Evolutionary conservation across 2,888 invertebrate species (phyloP).

Genomic region (Drosophila austrosaltans): DNA sequence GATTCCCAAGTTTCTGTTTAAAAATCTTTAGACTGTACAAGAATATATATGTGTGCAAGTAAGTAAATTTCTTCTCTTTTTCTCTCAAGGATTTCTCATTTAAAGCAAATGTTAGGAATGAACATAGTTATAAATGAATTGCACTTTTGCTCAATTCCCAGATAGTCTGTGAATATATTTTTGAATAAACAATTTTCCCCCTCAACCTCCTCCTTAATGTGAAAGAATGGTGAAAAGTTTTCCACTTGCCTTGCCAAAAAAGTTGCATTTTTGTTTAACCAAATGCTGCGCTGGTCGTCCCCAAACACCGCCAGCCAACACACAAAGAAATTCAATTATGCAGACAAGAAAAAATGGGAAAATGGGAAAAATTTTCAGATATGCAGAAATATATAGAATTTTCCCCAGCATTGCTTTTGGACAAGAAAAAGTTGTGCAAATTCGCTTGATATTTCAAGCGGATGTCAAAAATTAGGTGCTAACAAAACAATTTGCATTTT

Average conservation of each 20-base stretch:
- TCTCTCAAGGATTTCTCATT: not conserved
- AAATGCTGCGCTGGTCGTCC: not conserved
- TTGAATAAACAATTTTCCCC: not conserved
- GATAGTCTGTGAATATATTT: constrained; percentile 6
- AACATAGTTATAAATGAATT: not conserved
- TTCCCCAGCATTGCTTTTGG: constrained; percentile 42
- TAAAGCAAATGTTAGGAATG: not conserved
- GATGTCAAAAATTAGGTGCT: constrained; percentile 81
- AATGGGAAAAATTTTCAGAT: constrained; percentile 64
- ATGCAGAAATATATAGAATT: constrained; percentile 57
- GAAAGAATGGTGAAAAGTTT: not conserved
- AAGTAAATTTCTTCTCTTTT: not conserved
- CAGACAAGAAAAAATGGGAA: constrained; percentile 54
- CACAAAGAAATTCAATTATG: constrained; percentile 72
- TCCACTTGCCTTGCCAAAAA: constrained; percentile 1
- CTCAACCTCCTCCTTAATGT: not conserved
- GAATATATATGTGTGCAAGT: not conserved
- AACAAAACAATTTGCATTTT: constrained; percentile 83
- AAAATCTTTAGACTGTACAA: not conserved
- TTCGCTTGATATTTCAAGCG: constrained; percentile 40
- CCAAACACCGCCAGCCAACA: constrained; percentile 23
- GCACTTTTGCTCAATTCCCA: constrained; percentile 1
- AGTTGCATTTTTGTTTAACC: not conserved
- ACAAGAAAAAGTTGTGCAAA: constrained; percentile 18
- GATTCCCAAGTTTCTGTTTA: no score